phyloP scores from a whole-genome alignment of 2,113 vertebrate species.

The Piprites chloris region DNA sequence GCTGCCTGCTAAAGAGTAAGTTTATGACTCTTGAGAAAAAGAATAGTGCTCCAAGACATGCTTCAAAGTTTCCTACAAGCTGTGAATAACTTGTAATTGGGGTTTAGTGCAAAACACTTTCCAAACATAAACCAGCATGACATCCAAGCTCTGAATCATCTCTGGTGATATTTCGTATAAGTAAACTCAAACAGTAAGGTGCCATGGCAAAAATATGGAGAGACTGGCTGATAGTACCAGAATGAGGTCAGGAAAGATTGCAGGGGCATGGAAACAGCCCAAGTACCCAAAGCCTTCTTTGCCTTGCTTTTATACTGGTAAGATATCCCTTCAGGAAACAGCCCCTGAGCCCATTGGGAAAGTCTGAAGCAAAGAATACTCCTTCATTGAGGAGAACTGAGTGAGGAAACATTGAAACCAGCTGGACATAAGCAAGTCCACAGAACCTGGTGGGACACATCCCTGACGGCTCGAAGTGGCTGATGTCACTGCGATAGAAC shows the following conservation, averaged over 20 bases:
- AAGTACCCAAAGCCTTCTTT: background rate
- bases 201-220: background rate
- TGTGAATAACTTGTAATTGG: background rate
- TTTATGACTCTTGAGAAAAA: background rate
- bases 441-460: background rate
- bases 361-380: background rate
- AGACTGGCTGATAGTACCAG: background rate
- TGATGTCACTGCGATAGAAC: background rate
- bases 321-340: background rate
- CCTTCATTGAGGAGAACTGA: background rate
- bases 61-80: background rate
- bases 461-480: background rate
- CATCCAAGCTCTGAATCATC: conserved; percentile 16
- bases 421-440: background rate
- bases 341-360: background rate
- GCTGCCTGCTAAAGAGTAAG: background rate
- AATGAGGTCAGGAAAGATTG: background rate
- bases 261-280: background rate
- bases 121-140: background rate
- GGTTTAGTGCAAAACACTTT: background rate
- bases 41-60: background rate
- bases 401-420: background rate
- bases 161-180: conserved; percentile 4
- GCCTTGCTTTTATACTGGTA: background rate
- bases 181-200: background rate